Evolutionary conservation across 2,113 vertebrate genomes (phyloP).

Genomic region (Xerus inauris): DNA sequence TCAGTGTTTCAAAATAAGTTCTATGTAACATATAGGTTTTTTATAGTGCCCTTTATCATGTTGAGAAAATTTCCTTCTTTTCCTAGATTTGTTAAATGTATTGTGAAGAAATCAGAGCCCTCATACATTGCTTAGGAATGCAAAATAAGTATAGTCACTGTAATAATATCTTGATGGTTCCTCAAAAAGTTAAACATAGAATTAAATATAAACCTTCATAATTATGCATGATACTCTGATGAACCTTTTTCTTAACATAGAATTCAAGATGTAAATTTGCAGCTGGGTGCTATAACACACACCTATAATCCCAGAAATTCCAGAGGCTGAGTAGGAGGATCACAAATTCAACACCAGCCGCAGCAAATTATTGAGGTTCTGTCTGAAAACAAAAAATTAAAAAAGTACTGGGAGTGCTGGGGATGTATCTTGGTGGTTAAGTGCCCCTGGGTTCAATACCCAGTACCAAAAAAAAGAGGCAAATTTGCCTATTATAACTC

Average conservation of each 20-base stretch:
- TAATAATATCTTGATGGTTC: not conserved
- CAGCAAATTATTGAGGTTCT: too few species aligned
- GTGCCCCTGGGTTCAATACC: too few species aligned
- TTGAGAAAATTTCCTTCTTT: not conserved
- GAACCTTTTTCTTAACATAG: not conserved
- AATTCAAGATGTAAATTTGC: not conserved
- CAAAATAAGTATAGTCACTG: not conserved
- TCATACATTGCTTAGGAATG: not conserved
- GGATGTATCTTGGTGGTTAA: too few species aligned
- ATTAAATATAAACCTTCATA: not conserved
- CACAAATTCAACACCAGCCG: too few species aligned
- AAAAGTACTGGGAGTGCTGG: too few species aligned
- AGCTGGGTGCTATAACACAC: too few species aligned
- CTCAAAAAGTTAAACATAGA: not conserved
- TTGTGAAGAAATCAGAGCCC: not conserved
- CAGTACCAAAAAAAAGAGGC: not conserved
- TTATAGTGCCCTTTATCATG: not conserved
- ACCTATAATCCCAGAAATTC: too few species aligned
- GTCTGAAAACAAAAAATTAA: too few species aligned
- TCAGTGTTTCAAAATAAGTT: not conserved
- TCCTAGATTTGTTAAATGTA: not conserved
- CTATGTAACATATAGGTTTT: not conserved
- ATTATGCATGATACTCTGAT: not conserved
- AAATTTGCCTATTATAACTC: not conserved
- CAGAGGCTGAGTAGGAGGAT: too few species aligned